Conservation (phyloP, 2,113 vertebrate species). For the Recurvirostra avosetta region DNA sequence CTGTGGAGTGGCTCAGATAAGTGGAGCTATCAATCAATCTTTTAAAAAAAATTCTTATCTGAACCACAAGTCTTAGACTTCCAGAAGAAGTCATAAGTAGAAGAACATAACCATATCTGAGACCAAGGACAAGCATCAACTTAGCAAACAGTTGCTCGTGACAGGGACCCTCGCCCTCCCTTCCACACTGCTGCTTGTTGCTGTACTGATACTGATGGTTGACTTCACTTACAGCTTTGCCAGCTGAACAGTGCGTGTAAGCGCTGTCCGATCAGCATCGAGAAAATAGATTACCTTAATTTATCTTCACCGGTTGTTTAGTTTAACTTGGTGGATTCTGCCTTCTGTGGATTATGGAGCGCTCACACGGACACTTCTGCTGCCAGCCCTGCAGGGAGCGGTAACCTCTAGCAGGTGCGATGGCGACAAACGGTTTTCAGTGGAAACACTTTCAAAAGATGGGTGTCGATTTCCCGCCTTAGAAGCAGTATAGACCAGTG, state of each 20-base stretch:
- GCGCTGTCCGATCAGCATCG: accelerated
- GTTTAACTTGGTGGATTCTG: neutral
- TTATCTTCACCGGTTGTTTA: neutral
- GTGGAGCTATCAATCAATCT: neutral
- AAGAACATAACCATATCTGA: neutral
- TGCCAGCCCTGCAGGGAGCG: neutral
- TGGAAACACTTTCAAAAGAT: neutral
- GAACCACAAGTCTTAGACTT: neutral
- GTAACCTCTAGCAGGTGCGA: neutral
- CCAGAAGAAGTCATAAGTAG: neutral
- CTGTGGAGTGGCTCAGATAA: neutral
- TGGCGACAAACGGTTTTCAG: neutral
- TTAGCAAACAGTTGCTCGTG: neutral
- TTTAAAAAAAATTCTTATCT: neutral
- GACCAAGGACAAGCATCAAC: neutral
- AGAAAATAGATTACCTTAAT: neutral
- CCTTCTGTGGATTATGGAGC: neutral
- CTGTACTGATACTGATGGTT: neutral
- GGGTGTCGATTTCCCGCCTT: neutral
- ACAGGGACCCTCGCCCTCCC: neutral
- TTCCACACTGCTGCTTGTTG: neutral
- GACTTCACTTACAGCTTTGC: neutral
- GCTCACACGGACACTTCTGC: neutral
- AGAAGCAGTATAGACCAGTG: neutral
- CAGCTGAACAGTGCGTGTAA: neutral